Percentiles rank a stretch among this genome's conserved stretches.
These are phyloP conservation scores for Ctenochaetus hawaiiensis DNA, from an alignment of 2,797 vertebrate species.

Conservation along the genomic window DNA sequence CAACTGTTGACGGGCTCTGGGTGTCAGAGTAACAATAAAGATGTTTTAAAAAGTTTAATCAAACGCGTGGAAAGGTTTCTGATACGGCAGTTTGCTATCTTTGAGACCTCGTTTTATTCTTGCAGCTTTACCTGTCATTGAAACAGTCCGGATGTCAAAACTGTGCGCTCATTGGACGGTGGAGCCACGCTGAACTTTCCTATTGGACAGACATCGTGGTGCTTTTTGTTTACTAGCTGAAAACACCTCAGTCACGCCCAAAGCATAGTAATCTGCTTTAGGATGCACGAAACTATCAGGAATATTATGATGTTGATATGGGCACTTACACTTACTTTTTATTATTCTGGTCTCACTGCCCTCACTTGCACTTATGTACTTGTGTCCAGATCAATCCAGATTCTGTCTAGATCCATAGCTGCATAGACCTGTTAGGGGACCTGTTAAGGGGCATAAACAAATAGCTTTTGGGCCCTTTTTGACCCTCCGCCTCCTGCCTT, in stretches of 20 bases:
- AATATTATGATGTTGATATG: background rate
- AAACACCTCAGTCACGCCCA: background rate
- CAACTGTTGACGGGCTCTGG: background rate
- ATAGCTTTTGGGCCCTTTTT: background rate
- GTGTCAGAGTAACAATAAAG: background rate
- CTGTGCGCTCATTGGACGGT: constrained; percentile 75
- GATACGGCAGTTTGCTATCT: background rate
- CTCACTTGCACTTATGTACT: background rate
- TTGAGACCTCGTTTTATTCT: background rate
- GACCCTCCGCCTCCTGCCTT: too few species aligned
- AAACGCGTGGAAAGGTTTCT: too few species aligned
- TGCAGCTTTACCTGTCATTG: constrained; percentile 36
- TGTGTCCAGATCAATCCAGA: background rate
- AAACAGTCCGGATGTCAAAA: constrained; percentile 55
- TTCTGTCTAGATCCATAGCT: background rate
- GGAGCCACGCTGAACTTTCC: constrained; percentile 79
- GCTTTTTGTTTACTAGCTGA: constrained; percentile 61
- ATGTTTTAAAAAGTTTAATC: background rate
- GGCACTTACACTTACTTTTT: too few species aligned
- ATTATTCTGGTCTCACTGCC: background rate
- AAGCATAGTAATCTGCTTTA: background rate
- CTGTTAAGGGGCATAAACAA: background rate
- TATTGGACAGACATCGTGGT: constrained; percentile 75
- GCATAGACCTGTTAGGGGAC: background rate
- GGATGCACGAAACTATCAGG: background rate